phyloP scores from a whole-genome alignment of 2,888 invertebrate species.

The Morinoia aosen region DNA sequence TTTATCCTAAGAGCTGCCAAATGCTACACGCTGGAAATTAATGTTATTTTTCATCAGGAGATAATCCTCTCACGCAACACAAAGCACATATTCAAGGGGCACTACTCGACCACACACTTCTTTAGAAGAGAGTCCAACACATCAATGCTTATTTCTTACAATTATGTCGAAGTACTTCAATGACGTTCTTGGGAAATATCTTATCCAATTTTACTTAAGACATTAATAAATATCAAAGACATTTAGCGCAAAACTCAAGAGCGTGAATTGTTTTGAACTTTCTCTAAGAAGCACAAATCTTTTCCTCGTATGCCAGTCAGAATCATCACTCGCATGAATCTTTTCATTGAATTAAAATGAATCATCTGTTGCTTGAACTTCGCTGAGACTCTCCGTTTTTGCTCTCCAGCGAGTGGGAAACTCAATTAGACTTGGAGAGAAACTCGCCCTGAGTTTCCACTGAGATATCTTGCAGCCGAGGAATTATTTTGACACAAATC shows the following conservation, averaged over 20 bases:
- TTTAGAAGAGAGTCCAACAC: too few relatives aligned
- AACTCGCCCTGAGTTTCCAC: background rate
- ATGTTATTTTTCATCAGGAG: too few relatives aligned
- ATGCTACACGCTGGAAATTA: too few relatives aligned
- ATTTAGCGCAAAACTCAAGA: background rate
- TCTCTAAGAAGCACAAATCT: background rate
- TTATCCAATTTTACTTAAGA: too few relatives aligned
- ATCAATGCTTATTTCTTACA: too few relatives aligned
- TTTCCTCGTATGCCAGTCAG: background rate
- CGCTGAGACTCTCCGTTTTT: background rate
- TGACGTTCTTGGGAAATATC: too few relatives aligned
- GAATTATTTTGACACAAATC: background rate
- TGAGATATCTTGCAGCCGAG: background rate
- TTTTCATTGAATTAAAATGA: background rate
- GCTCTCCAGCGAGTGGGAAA: background rate
- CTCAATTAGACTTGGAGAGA: background rate
- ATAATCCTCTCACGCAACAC: too few relatives aligned
- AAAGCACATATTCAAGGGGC: too few relatives aligned
- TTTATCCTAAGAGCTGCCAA: too few relatives aligned
- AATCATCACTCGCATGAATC: background rate
- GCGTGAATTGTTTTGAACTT: background rate
- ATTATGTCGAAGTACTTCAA: too few relatives aligned
- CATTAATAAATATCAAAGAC: too few relatives aligned
- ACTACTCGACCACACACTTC: too few relatives aligned
- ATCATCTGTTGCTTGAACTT: background rate